phyloP scores from a whole-genome alignment of 2,113 vertebrate genomes.

The Corythaixoides concolor region DNA sequence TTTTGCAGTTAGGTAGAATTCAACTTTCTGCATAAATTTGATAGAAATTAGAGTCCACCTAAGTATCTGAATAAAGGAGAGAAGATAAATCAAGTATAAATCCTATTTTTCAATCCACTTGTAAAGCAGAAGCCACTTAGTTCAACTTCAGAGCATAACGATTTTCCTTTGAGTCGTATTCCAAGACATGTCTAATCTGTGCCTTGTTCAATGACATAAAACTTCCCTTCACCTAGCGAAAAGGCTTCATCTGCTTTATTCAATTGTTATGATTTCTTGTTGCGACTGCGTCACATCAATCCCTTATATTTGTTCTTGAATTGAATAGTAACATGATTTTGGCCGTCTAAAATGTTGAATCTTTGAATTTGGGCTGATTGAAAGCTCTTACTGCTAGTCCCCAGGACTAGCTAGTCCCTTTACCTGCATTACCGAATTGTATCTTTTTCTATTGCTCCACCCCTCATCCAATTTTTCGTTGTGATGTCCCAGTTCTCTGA shows the following conservation, averaged over 20 bases:
- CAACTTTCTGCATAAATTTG: not conserved
- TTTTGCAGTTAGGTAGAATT: not conserved
- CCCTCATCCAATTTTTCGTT: not conserved
- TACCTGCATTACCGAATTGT: not conserved
- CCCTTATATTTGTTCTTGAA: not conserved
- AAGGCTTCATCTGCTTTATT: not conserved
- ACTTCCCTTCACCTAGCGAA: not conserved
- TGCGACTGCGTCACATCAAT: fast-evolving
- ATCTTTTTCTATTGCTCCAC: not conserved
- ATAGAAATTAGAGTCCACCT: not conserved
- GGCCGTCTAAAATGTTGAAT: not conserved
- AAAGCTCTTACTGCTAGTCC: not conserved
- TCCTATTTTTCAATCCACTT: not conserved
- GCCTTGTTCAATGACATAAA: not conserved
- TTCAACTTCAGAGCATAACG: not conserved
- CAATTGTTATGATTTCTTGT: not conserved
- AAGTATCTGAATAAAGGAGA: not conserved
- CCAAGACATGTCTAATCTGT: not conserved
- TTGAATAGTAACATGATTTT: not conserved
- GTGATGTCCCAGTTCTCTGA: not conserved
- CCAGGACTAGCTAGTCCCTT: no score
- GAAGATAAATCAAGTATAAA: not conserved
- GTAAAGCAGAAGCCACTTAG: not conserved
- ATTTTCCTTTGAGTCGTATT: not conserved
- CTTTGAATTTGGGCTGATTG: not conserved